Base-by-base conservation (phyloP, 2,888 invertebrate genomes). In the Romanomermis culicivorax region DNA sequence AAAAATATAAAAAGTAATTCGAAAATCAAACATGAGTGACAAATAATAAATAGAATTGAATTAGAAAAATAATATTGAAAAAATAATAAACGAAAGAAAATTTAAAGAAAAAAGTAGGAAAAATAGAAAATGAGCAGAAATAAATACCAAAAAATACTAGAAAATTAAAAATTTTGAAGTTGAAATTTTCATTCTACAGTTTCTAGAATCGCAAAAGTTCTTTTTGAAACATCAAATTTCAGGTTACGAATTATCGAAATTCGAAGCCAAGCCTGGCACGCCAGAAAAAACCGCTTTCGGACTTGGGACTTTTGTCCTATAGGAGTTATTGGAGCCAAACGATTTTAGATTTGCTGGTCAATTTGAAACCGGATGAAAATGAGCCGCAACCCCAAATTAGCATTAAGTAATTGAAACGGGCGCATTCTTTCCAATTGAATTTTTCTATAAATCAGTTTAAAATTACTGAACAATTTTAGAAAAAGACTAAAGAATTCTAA, bases 341-440 rank as follows among this genome's bases (percentile, higher is more conserved):
- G 3, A 70, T 75, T 29, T 64, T 75, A 56, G 93, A 95, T 68
- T 88, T 91, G 63, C 76, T 93, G 52, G 78, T 89, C 58, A 81
- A 81, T 58, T 79, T 85, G 58, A 88, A 86, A 67, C 84, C 88
- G 0, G 75, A 80, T 2, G 84, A 83, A 0, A 85, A 85, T 58
- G 85, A 83, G 63, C 91, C 93, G 67, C 84, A 86, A 68, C 86
- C 91, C 2, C 83, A 85, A 67, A 87, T 91, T 59, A 91, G 86
- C 49, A 89, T 88, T 61, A 88, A 87, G 87, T 87, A 75, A 78
- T 26, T 70, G 42, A 27, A 7, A n/a, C 43, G 2, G 29, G 27
- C 53, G 2, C n/a, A 4, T 3, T 49, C 52, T 1, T 2, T 14
- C 2, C 42, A 57, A 2, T 27, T 56, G 20, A 48, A 52, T 43